phyloP scores from a whole-genome alignment of 2,113 vertebrate species.

The Equus przewalskii region DNA sequence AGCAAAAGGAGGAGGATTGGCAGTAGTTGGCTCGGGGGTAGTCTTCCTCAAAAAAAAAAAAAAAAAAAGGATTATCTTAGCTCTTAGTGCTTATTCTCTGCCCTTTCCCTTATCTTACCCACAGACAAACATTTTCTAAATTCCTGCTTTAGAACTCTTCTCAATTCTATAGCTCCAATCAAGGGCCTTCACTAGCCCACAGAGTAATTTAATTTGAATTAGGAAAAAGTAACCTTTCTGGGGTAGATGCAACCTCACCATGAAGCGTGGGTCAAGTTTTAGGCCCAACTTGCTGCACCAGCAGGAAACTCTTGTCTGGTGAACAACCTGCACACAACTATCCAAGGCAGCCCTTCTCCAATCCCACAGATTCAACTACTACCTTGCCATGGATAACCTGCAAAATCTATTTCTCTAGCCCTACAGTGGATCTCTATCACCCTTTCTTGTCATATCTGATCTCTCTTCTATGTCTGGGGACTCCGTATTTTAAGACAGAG shows the following conservation, averaged over 20 bases:
- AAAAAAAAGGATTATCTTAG: not conserved
- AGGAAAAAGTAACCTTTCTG: not conserved
- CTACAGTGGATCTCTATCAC: not conserved
- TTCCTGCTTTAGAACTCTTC: not conserved
- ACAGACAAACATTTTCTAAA: constrained; percentile 17
- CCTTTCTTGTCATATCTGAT: not conserved
- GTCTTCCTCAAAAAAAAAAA: no score
- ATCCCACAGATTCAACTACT: not conserved
- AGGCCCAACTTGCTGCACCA: not conserved
- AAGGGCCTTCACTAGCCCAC: not conserved
- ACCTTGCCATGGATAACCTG: not conserved
- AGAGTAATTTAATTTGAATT: not conserved
- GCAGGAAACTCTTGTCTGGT: not conserved
- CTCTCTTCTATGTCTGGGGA: not conserved
- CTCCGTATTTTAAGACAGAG: not conserved
- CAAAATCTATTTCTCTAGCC: not conserved
- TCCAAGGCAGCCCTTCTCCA: not conserved
- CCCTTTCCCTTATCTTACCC: not conserved
- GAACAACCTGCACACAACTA: not conserved
- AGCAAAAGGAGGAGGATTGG: no score
- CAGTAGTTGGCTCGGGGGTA: no score
- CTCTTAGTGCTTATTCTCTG: not conserved
- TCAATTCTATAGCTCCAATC: not conserved
- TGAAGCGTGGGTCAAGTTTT: not conserved
- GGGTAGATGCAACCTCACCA: not conserved